Evolutionary conservation across 2,113 vertebrate genomes (phyloP).

Genomic region (Parotia lawesii): DNA sequence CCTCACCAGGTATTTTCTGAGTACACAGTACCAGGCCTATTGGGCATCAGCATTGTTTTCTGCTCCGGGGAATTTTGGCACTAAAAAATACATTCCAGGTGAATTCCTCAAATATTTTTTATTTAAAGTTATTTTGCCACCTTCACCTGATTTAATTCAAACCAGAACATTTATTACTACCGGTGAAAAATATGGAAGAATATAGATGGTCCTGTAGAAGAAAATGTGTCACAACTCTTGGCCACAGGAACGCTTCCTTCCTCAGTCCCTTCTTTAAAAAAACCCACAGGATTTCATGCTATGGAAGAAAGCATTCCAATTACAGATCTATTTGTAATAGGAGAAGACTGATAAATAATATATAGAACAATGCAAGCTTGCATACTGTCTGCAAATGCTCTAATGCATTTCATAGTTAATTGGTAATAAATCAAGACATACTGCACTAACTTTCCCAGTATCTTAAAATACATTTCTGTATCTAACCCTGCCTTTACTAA

Average conservation of each 20-base stretch:
- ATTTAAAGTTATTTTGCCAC: background rate
- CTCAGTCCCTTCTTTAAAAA: background rate
- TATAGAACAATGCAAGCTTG: conserved; percentile 30
- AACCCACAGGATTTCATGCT: background rate
- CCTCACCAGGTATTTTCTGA: background rate
- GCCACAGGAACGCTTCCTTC: background rate
- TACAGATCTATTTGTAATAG: conserved; percentile 41
- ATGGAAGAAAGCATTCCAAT: background rate
- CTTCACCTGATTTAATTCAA: background rate
- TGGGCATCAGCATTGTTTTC: background rate
- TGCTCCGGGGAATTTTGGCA: background rate
- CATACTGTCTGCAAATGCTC: conserved; percentile 28
- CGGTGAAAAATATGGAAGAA: background rate
- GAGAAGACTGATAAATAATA: conserved; percentile 62
- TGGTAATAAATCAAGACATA: conserved; percentile 10
- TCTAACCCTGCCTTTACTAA: background rate
- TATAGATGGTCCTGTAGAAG: background rate
- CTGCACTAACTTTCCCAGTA: background rate
- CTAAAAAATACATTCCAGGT: background rate
- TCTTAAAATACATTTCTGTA: background rate
- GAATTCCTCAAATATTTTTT: background rate
- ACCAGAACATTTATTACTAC: background rate
- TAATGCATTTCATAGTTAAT: conserved; percentile 22
- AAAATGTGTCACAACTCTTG: background rate
- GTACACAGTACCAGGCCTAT: background rate